A percentile compares a stretch with the other conserved stretches of the same genome.
Evolutionary conservation across 1,140 invertebrate species (phyloP).

Genomic region (Calosoma granatense): DNA sequence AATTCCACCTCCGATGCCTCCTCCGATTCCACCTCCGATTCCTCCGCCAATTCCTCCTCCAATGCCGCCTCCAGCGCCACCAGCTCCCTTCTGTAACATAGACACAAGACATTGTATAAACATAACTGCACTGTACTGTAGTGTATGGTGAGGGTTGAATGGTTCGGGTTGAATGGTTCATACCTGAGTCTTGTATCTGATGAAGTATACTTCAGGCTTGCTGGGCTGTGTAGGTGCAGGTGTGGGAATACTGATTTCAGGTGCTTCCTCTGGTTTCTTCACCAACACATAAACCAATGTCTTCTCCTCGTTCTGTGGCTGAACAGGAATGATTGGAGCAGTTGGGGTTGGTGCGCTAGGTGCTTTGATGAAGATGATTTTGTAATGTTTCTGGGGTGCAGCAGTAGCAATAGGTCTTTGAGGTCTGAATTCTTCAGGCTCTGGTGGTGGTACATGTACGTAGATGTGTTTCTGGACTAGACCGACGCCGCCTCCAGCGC

Average conservation of each 20-base stretch:
- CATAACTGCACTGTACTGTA: too few species aligned
- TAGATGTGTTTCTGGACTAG: constrained; percentile 75
- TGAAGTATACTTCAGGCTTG: constrained; percentile 82
- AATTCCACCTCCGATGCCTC: constrained; percentile 29
- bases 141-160: too few species aligned
- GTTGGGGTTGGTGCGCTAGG: constrained; percentile 70
- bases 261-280: constrained; percentile 75
- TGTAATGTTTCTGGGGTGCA: constrained; percentile 76
- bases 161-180: too few species aligned
- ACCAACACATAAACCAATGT: constrained; percentile 82
- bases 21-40: constrained; percentile 28
- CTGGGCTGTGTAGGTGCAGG: constrained; percentile 68
- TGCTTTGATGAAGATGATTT: constrained; percentile 84
- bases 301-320: constrained; percentile 76
- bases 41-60: constrained; percentile 28
- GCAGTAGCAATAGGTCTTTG: constrained; percentile 48
- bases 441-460: constrained; percentile 66
- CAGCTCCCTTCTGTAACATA: constrained; percentile 32
- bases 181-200: constrained; percentile 76
- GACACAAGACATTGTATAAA: background rate
- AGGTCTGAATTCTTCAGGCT: constrained; percentile 50
- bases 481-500: constrained; percentile 41
- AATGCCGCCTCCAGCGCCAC: constrained; percentile 28
- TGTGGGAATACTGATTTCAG: constrained; percentile 65
- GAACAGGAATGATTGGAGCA: constrained; percentile 61